Evolutionary conservation across 2,797 vertebrate species (phyloP).

Genomic region (Sarcophilus harrisii): DNA sequence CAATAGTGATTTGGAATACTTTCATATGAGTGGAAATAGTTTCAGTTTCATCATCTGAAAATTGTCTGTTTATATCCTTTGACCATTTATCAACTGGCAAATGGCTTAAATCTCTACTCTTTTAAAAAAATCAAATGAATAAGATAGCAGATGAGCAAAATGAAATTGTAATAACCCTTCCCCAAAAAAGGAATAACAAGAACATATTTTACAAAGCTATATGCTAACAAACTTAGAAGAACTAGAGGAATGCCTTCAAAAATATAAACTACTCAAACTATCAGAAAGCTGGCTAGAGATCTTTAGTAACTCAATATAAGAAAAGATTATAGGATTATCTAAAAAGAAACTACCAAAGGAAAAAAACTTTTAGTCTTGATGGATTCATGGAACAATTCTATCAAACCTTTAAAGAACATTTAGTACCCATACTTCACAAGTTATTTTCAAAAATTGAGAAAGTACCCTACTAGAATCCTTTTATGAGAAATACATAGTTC

Average conservation of each 20-base stretch:
- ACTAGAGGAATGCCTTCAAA: background rate
- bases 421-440: background rate
- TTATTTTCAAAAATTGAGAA: background rate
- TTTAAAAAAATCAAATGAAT: background rate
- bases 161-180: background rate
- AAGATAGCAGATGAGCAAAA: background rate
- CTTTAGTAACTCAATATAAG: background rate
- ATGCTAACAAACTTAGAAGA: background rate
- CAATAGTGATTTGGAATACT: no score
- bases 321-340: background rate
- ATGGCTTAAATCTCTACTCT: no score
- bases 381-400: background rate
- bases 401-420: background rate
- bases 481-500: background rate
- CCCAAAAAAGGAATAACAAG: background rate
- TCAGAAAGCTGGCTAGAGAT: background rate
- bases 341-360: background rate
- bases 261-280: background rate
- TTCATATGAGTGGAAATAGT: no score
- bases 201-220: background rate
- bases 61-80: no score
- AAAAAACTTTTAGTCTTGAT: background rate
- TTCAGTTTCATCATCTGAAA: no score
- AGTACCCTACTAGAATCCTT: background rate
- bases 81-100: no score